Evolutionary conservation across 2,797 vertebrate genomes (phyloP).

Genomic region (Epinephelus malabaricus): DNA sequence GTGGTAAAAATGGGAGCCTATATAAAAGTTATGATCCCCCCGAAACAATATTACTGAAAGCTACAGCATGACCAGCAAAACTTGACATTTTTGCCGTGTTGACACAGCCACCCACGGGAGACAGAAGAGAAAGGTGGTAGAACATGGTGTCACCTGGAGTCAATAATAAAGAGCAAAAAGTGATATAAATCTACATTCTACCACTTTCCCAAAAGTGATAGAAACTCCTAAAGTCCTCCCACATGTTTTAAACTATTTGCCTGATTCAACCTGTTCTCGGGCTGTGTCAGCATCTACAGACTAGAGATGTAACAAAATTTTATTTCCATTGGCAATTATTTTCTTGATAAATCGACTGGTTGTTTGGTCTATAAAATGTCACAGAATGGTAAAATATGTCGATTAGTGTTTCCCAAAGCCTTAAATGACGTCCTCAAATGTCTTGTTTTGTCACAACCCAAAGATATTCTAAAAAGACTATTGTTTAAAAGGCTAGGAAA

Average conservation of each 20-base stretch:
- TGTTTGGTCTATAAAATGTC: no score
- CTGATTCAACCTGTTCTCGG: not conserved
- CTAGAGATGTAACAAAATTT: not conserved
- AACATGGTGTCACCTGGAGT: not conserved
- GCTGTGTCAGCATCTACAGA: not conserved
- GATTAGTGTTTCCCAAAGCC: no score
- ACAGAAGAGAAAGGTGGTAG: not conserved
- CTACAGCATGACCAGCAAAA: not conserved
- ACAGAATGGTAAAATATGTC: no score
- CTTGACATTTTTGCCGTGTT: not conserved
- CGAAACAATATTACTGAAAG: constrained; percentile 5
- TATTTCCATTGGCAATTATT: no score
- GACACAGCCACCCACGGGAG: not conserved
- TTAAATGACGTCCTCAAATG: no score
- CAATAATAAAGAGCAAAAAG: not conserved
- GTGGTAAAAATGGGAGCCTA: constrained; percentile 27
- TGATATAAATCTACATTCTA: not conserved
- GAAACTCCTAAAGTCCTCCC: not conserved
- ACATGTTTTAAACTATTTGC: not conserved
- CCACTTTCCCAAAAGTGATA: not conserved
- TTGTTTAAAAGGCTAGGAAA: no score
- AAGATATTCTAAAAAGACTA: no score
- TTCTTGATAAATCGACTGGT: no score
- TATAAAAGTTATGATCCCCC: constrained; percentile 19
- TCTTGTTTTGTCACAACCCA: no score